Evolutionary conservation across 2,797 vertebrate genomes (phyloP).

Genomic region (Petrocephalus sullivani): DNA sequence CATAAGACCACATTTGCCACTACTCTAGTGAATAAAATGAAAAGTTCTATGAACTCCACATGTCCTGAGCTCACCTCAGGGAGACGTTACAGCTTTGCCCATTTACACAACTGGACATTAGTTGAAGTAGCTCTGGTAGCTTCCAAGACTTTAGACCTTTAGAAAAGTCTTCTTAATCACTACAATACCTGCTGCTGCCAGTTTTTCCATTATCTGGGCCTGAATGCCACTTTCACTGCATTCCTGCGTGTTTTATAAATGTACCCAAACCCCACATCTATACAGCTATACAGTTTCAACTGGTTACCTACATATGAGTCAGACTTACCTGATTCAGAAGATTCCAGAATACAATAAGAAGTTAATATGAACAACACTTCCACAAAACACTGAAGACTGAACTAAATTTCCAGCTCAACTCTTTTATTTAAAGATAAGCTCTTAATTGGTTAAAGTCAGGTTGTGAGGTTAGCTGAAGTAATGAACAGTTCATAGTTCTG

Average conservation of each 20-base stretch:
- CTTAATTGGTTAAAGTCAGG: not conserved
- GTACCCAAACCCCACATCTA: not conserved
- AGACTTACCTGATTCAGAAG: not conserved
- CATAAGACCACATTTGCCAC: not conserved
- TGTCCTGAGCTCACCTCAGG: not conserved
- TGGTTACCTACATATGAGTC: not conserved
- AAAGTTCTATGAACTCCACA: not conserved
- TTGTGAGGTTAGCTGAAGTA: not conserved
- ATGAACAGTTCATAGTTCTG: not conserved
- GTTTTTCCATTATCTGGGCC: not conserved
- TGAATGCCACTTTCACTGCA: not conserved
- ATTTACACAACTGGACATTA: not conserved
- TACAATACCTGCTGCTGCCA: not conserved
- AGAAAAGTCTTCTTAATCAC: not conserved
- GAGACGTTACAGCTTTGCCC: not conserved
- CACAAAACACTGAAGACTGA: not conserved
- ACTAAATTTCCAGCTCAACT: not conserved
- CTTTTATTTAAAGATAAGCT: not conserved
- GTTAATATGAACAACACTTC: not conserved
- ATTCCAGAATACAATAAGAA: not conserved
- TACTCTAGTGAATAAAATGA: not conserved
- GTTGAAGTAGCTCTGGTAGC: not conserved
- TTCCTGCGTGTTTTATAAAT: not conserved
- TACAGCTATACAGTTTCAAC: not conserved
- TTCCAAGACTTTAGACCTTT: not conserved